Evolutionary conservation across 2,113 vertebrate species (phyloP).

Genomic region (Ceyx cyanopectus): DNA sequence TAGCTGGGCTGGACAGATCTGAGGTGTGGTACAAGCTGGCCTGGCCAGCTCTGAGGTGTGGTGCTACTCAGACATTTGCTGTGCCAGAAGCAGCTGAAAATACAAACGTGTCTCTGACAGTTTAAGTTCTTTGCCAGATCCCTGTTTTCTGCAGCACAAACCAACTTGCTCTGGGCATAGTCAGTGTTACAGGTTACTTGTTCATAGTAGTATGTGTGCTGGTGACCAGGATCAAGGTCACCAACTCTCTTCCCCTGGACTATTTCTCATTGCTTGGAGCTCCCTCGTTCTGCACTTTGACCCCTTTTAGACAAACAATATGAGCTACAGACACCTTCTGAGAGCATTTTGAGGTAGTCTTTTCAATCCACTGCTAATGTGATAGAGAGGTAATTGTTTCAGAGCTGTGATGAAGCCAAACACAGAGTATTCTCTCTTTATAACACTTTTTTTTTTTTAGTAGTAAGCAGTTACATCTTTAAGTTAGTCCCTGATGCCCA

Average conservation of each 20-base stretch:
- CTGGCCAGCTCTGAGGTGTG: background rate
- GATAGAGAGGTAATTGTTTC: background rate
- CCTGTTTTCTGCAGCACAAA: background rate
- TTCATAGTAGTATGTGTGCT: background rate
- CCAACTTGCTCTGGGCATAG: background rate
- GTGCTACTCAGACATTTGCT: background rate
- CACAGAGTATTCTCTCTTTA: background rate
- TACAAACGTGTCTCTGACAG: background rate
- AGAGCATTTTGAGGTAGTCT: background rate
- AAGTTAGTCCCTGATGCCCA: constrained; percentile 3
- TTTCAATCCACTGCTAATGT: background rate
- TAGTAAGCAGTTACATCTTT: background rate
- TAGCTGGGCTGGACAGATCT: background rate
- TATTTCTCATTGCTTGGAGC: background rate
- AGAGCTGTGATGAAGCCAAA: background rate
- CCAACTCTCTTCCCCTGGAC: background rate
- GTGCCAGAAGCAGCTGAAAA: background rate
- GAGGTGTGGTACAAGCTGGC: background rate
- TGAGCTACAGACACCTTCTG: background rate
- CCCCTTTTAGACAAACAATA: background rate
- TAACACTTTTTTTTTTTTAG: background rate
- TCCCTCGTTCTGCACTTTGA: background rate
- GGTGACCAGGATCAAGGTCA: too few relatives aligned
- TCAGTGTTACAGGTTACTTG: background rate
- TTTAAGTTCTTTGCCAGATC: background rate